A percentile compares a stretch with the other conserved stretches of the same genome.
These are phyloP conservation scores for Colostygia pectinataria DNA, from an alignment of 2,888 invertebrate species.

Conservation along the genomic window DNA sequence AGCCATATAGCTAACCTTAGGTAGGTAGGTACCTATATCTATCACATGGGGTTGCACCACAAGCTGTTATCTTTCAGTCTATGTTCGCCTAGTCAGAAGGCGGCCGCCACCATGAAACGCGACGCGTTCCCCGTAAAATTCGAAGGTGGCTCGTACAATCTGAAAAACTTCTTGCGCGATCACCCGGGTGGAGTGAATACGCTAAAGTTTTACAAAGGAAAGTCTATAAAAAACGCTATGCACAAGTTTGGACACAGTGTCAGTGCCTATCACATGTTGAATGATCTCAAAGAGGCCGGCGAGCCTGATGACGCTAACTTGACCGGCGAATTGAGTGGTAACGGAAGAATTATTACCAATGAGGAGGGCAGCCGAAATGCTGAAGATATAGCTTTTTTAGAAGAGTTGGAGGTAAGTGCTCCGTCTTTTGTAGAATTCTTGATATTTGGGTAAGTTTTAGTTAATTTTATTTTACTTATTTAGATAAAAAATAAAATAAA, in stretches of 20 bases:
- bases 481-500: no score
- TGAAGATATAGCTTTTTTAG: constrained; percentile 64
- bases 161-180: constrained; percentile 85
- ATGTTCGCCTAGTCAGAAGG: constrained; percentile 5
- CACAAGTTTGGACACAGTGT: constrained; percentile 82
- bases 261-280: constrained; percentile 85
- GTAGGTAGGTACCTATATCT: not conserved
- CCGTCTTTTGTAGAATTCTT: not conserved
- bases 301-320: constrained; percentile 75
- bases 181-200: constrained; percentile 90
- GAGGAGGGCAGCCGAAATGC: constrained; percentile 51
- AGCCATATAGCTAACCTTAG: no score
- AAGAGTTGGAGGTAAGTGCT: constrained; percentile 66
- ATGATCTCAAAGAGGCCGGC: constrained; percentile 81
- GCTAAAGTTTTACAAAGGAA: constrained; percentile 80
- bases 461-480: no score
- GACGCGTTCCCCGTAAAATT: constrained; percentile 62
- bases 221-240: constrained; percentile 81
- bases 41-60: constrained; percentile 12
- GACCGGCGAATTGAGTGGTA: constrained; percentile 64
- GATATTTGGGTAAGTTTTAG: no score
- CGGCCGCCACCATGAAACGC: constrained; percentile 27
- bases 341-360: constrained; percentile 66
- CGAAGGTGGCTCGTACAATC: constrained; percentile 83
- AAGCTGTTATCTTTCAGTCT: constrained; percentile 28